A percentile compares a stretch with the other conserved stretches of the same genome.
Evolutionary conservation across 1,140 invertebrate species (phyloP).

Genomic region (Drosophila nigrodunni): DNA sequence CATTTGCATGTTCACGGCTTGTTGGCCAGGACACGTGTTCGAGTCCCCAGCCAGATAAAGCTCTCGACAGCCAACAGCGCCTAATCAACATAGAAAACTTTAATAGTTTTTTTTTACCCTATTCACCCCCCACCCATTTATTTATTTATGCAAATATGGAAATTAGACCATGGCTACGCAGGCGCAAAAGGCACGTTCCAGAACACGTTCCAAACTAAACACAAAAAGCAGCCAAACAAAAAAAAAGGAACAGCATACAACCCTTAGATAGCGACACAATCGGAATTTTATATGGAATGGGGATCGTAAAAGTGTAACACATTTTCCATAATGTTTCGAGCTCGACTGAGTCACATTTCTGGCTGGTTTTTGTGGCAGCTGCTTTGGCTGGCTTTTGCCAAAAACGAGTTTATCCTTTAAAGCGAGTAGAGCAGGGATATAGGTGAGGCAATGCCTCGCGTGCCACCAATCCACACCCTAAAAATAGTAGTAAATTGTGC

Average conservation of each 20-base stretch:
- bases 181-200: constrained; percentile 59
- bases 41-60: constrained; percentile 53
- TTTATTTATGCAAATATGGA: constrained; percentile 63
- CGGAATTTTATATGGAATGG: constrained; percentile 7
- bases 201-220: constrained; percentile 52
- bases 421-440: constrained; percentile 16
- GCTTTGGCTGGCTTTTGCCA: constrained; percentile 58
- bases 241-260: neutral
- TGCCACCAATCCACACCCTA: constrained; percentile 42
- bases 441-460: constrained; percentile 30
- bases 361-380: constrained; percentile 43
- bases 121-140: constrained; percentile 15
- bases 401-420: constrained; percentile 70
- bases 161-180: constrained; percentile 57
- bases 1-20: constrained; percentile 71
- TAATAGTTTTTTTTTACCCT: no score
- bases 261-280: constrained; percentile 49
- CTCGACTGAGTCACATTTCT: constrained; percentile 21
- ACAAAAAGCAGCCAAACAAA: constrained; percentile 29
- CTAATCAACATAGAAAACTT: constrained; percentile 31
- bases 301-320: constrained; percentile 42
- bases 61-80: constrained; percentile 41
- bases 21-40: constrained; percentile 67
- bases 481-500: constrained; percentile 24
- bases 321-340: constrained; percentile 55